phyloP scores from a whole-genome alignment of 2,797 vertebrate genomes.

The Chelonia mydas region DNA sequence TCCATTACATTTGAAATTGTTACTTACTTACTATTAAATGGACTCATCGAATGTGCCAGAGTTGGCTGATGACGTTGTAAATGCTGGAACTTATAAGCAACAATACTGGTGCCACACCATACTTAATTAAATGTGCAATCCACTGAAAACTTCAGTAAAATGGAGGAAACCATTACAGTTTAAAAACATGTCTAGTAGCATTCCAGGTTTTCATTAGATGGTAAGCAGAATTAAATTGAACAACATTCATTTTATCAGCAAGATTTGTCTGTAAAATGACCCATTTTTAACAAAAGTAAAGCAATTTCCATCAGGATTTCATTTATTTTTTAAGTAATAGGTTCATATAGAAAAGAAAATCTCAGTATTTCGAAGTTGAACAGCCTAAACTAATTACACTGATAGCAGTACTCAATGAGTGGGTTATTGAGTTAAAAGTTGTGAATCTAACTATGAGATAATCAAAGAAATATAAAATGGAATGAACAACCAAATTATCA shows the following conservation, averaged over 20 bases:
- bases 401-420: background rate
- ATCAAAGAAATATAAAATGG: background rate
- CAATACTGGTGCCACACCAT: background rate
- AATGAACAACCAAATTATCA: background rate
- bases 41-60: background rate
- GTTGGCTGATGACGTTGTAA: background rate
- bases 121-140: background rate
- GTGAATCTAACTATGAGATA: background rate
- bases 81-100: background rate
- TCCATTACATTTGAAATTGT: background rate
- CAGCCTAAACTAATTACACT: background rate
- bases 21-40: background rate
- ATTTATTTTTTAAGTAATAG: constrained; percentile 40
- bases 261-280: constrained; percentile 6
- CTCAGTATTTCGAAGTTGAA: constrained; percentile 18
- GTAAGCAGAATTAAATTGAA: background rate
- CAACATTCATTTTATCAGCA: background rate
- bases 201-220: background rate
- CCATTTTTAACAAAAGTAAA: constrained; percentile 5
- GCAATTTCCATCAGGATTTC: constrained; percentile 11
- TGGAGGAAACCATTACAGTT: background rate
- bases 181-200: background rate
- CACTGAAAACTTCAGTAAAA: constrained; percentile 1
- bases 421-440: constrained; percentile 1
- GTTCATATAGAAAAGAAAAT: constrained; percentile 22